phyloP scores from a whole-genome alignment of 2,113 vertebrate genomes.

The Gulo gulo region DNA sequence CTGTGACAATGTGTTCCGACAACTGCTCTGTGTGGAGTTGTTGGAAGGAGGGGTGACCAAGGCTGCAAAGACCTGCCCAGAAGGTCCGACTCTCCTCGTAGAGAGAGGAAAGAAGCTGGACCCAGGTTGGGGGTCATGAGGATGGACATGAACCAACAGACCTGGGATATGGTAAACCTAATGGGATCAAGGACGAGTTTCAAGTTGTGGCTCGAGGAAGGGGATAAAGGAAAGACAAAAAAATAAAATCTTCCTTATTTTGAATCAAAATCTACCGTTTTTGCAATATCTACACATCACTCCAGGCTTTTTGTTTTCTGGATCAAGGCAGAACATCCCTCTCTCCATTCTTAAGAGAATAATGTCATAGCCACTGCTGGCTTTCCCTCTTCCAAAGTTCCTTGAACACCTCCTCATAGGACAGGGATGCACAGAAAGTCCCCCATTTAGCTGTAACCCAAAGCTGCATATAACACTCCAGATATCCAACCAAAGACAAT shows the following conservation, averaged over 20 bases:
- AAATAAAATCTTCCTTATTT: too few relatives aligned
- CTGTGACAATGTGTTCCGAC: not conserved
- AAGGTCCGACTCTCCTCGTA: accelerated
- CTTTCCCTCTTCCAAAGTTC: not conserved
- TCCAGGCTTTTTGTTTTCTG: too few relatives aligned
- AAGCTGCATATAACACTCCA: accelerated
- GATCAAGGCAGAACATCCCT: not conserved
- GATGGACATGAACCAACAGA: not conserved
- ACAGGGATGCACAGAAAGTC: not conserved
- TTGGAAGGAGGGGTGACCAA: not conserved
- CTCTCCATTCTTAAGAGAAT: too few relatives aligned
- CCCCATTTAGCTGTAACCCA: too few relatives aligned
- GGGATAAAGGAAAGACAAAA: not conserved
- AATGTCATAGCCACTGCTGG: accelerated
- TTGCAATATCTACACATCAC: not conserved
- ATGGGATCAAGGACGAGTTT: not conserved
- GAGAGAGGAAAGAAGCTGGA: not conserved
- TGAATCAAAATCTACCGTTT: not conserved
- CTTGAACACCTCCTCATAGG: too few relatives aligned
- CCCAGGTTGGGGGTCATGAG: too few relatives aligned
- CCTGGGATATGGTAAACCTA: not conserved
- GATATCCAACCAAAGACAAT: too few relatives aligned
- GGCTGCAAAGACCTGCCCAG: too few relatives aligned
- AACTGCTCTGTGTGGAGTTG: not conserved
- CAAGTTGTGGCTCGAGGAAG: not conserved